A percentile compares a stretch with the other conserved stretches of the same genome.
Conservation (phyloP, 2,888 invertebrate genomes). For the Drosophila yooni region DNA sequence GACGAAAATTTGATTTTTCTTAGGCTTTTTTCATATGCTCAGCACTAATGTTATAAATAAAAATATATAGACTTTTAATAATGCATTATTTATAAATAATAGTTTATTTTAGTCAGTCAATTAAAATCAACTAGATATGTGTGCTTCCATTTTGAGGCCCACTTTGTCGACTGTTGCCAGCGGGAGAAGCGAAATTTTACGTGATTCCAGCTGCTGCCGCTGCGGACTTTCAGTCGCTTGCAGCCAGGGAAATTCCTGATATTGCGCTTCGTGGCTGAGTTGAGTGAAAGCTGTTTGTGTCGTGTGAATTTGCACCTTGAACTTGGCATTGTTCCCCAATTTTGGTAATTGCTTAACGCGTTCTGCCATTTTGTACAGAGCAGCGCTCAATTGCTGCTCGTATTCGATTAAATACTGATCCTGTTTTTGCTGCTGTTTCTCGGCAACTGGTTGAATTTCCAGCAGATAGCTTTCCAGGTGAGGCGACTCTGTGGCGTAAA, state of each 20-base stretch:
- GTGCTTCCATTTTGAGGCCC: constrained; percentile 75
- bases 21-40: neutral
- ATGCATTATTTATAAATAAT: neutral
- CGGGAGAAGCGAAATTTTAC: constrained; percentile 71
- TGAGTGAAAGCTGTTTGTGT: constrained; percentile 79
- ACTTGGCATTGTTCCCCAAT: constrained; percentile 70
- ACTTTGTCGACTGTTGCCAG: constrained; percentile 66
- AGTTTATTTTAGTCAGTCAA: neutral
- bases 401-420: constrained; percentile 81
- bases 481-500: constrained; percentile 66
- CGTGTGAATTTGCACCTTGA: constrained; percentile 81
- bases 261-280: constrained; percentile 73
- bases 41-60: neutral
- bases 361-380: constrained; percentile 77
- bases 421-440: neutral
- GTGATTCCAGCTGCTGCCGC: neutral
- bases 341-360: constrained; percentile 76
- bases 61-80: neutral
- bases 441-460: constrained; percentile 24
- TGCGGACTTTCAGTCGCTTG: constrained; percentile 37
- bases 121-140: constrained; percentile 53
- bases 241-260: constrained; percentile 84
- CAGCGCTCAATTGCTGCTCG: constrained; percentile 80
- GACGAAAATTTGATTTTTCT: neutral
- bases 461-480: constrained; percentile 66